Conservation (phyloP, 2,797 vertebrate species). For the Esox lucius region DNA sequence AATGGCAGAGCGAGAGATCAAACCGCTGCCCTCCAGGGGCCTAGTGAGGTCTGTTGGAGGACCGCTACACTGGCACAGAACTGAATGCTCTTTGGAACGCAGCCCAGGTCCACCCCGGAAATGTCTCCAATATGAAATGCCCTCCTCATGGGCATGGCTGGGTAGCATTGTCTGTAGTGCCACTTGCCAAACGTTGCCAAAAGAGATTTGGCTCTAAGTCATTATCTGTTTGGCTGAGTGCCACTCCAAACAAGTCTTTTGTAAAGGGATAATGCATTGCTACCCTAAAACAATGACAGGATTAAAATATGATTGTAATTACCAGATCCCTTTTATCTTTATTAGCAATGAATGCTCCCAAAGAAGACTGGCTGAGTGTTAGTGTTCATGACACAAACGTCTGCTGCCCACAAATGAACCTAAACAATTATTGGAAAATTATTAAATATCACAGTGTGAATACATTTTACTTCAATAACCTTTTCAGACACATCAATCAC, state of each 20-base stretch:
- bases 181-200: conserved; percentile 20
- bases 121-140: conserved; percentile 4
- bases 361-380: not conserved
- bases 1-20: too few species aligned
- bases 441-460: conserved; percentile 44
- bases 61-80: too few species aligned
- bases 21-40: too few species aligned
- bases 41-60: too few species aligned
- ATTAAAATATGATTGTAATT: conserved; percentile 5
- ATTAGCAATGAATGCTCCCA: not conserved
- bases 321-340: conserved; percentile 1
- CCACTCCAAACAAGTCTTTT: conserved; percentile 35
- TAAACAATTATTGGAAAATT: conserved; percentile 4
- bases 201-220: conserved; percentile 36
- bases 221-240: conserved; percentile 29
- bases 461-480: too few species aligned
- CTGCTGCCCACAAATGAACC: not conserved
- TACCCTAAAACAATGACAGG: conserved; percentile 7
- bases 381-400: not conserved
- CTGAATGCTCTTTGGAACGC: not conserved
- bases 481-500: too few species aligned
- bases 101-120: not conserved
- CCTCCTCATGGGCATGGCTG: not conserved
- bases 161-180: not conserved
- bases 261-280: conserved; percentile 25